phyloP scores from a whole-genome alignment of 2,113 vertebrate species.

The Dipodomys spectabilis region DNA sequence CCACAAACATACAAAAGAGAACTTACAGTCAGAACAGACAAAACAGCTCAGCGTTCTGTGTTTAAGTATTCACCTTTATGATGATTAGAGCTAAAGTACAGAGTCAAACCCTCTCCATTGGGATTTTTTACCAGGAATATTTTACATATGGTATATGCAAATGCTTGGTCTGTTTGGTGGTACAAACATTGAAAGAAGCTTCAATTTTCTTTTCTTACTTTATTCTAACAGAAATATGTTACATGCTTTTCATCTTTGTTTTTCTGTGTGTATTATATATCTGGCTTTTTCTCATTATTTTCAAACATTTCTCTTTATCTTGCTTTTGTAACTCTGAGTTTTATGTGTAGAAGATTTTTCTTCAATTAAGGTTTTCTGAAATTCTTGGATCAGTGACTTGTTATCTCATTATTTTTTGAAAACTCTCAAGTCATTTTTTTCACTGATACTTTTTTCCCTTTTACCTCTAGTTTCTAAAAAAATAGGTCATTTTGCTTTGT shows the following conservation, averaged over 20 bases:
- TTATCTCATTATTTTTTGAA: not conserved
- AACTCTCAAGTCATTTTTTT: not conserved
- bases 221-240: not conserved
- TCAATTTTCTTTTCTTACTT: not conserved
- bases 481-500: not conserved
- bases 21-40: not conserved
- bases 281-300: not conserved
- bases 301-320: not conserved
- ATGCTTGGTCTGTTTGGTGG: not conserved
- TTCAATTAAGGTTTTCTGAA: not conserved
- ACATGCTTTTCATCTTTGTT: not conserved
- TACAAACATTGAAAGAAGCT: not conserved
- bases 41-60: constrained; percentile 64
- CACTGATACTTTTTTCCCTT: not conserved
- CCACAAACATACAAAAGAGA: too few relatives aligned
- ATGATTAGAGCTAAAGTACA: not conserved
- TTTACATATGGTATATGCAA: not conserved
- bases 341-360: too few relatives aligned
- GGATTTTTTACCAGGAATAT: not conserved
- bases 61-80: constrained; percentile 1
- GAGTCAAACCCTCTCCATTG: not conserved
- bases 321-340: not conserved
- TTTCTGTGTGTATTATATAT: not conserved
- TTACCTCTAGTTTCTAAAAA: not conserved
- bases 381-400: not conserved